A percentile compares a stretch with the other conserved stretches of the same genome.
Evolutionary conservation across 2,888 invertebrate species (phyloP).

Genomic region (Phortica okadai): DNA sequence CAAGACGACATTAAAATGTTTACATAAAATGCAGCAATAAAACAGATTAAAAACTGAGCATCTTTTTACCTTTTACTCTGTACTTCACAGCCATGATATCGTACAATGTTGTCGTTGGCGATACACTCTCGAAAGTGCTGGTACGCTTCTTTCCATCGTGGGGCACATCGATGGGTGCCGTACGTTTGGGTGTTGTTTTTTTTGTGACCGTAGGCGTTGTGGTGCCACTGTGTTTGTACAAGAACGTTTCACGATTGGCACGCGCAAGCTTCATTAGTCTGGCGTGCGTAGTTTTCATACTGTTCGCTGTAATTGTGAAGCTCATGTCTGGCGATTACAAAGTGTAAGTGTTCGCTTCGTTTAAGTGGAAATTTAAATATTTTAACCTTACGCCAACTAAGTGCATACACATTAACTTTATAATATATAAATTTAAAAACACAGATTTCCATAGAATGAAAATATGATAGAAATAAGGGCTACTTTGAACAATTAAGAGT

Average conservation of each 20-base stretch:
- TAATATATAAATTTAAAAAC: neutral
- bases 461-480: too few species aligned
- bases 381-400: neutral
- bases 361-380: conserved; percentile 20
- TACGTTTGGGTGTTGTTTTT: conserved; percentile 80
- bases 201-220: conserved; percentile 85
- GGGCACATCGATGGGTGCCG: conserved; percentile 76
- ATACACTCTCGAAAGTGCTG: conserved; percentile 89
- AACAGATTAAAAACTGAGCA: conserved; percentile 8
- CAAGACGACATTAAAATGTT: neutral
- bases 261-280: conserved; percentile 77
- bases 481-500: neutral
- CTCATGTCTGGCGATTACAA: conserved; percentile 78
- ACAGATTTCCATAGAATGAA: neutral
- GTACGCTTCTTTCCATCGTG: conserved; percentile 81
- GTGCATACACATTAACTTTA: conserved; percentile 26
- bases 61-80: neutral
- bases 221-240: conserved; percentile 87
- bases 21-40: neutral
- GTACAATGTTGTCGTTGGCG: conserved; percentile 91
- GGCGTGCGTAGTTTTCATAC: conserved; percentile 84
- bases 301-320: conserved; percentile 80
- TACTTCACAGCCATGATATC: conserved; percentile 86
- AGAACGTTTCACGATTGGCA: conserved; percentile 80
- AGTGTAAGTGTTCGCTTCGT: conserved; percentile 79